Base-by-base conservation (phyloP, 2,113 vertebrate species). In the Pseudorhombus dupliciocellatus region DNA sequence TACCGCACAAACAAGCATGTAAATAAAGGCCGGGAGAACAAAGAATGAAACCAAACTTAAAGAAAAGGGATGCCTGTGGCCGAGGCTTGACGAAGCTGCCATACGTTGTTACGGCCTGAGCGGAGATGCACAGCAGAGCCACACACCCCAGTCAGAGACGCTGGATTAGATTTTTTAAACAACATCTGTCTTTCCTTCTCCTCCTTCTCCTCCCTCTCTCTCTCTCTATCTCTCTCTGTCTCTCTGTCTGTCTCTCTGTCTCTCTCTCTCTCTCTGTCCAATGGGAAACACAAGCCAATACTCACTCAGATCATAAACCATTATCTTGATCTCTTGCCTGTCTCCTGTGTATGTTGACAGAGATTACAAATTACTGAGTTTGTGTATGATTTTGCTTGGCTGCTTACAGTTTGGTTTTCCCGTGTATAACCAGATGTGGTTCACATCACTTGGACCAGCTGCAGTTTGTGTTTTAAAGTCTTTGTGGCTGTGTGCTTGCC, bases 111-210 rank as follows among this genome's bases (percentile, higher is more conserved):
- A 75, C 20, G 10, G 55, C 12, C 77, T 22, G 51, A 66, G 50
- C 69, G 1, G 28, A 83, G 79, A 88, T 78, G 77, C 14, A 77
- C 66, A 66, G 58, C 84, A 86, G 90, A 79, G 31, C 78, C 71
- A 58, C 77, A 73, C 57, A 75, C 57, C 26, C 72, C 72, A 78
- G 70, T 77, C 79, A 75, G 78, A 83, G 76, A 81, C 28, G 58
- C 21, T 3, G 81, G 80, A 88, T 91, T 85, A 85, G 21, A 51
- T 46, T 66, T 81, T 80, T 87, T 86, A 89, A 88, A 88, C 83
- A 89, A 81, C 69, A 73, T 87, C 79, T 76, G 75, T 79, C 73
- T 84, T 30, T 56, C 70, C 58, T 74, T 74, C 65, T 60, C 56
- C 68, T 60, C 40, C 7, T 21, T 25, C 70, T 25, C 26, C 15